phyloP scores from a whole-genome alignment of 2,113 vertebrate genomes.

The Campylomormyrus tamandua region DNA sequence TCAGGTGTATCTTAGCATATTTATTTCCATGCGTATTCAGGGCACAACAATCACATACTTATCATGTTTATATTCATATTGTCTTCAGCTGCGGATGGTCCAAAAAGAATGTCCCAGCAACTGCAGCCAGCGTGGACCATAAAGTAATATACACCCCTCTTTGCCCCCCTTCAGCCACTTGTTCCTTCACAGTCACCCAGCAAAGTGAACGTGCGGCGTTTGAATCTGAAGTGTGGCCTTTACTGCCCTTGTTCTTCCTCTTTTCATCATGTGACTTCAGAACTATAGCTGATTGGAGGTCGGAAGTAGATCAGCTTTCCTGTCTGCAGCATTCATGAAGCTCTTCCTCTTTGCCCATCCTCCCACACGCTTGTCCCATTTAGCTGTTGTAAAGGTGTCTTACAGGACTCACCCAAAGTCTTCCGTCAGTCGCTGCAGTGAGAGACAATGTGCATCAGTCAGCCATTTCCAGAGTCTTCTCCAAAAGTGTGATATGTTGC shows the following conservation, averaged over 20 bases:
- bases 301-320: not conserved
- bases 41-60: not conserved
- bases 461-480: not conserved
- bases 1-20: not conserved
- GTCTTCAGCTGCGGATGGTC: not conserved
- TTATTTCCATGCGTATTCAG: not conserved
- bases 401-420: not conserved
- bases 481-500: not conserved
- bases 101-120: not conserved
- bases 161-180: not conserved
- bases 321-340: not conserved
- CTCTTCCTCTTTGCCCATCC: not conserved
- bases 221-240: slow-evolving; percentile 9
- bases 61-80: not conserved
- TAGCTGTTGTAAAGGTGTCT: not conserved
- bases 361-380: not conserved
- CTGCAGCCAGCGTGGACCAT: not conserved
- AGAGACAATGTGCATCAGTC: not conserved
- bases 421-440: not conserved
- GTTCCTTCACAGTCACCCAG: not conserved
- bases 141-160: not conserved
- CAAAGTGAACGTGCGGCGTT: not conserved
- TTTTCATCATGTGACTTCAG: slow-evolving; percentile 7
- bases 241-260: not conserved
- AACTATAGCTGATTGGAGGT: not conserved